A percentile compares a stretch with the other conserved stretches of the same genome.
Evolutionary conservation across 2,797 vertebrate species (phyloP).

Genomic region (Delichon dasypus): DNA sequence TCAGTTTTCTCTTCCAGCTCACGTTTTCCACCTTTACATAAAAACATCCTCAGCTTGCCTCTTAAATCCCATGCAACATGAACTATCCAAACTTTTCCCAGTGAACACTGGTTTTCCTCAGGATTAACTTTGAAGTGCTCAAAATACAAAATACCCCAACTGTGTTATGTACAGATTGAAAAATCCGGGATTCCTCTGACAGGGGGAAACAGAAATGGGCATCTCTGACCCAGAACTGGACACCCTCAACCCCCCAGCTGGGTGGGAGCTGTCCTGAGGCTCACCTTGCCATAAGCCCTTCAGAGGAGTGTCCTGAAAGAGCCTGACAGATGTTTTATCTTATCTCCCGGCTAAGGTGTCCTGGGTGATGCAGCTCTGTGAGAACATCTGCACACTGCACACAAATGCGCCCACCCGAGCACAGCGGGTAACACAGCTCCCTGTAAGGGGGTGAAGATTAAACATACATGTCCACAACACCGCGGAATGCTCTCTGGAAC

Average conservation of each 20-base stretch:
- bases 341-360: background rate
- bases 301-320: background rate
- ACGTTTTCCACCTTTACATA: background rate
- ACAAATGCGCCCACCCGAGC: background rate
- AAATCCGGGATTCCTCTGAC: background rate
- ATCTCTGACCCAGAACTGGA: background rate
- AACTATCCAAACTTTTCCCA: background rate
- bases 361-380: background rate
- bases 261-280: background rate
- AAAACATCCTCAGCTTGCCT: background rate
- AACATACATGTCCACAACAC: background rate
- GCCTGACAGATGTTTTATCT: background rate
- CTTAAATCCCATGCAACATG: background rate
- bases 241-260: background rate
- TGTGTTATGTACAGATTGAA: background rate
- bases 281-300: background rate
- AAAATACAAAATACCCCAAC: background rate
- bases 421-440: background rate
- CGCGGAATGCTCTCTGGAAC: background rate
- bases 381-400: background rate
- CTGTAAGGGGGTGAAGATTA: background rate
- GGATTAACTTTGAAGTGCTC: background rate
- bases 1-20: background rate
- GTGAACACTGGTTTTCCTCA: background rate
- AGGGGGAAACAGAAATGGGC: fast-evolving